These are phyloP conservation scores for Rhinogobio ventralis DNA, from an alignment of 2,797 vertebrate species.

Conservation along the genomic window DNA sequence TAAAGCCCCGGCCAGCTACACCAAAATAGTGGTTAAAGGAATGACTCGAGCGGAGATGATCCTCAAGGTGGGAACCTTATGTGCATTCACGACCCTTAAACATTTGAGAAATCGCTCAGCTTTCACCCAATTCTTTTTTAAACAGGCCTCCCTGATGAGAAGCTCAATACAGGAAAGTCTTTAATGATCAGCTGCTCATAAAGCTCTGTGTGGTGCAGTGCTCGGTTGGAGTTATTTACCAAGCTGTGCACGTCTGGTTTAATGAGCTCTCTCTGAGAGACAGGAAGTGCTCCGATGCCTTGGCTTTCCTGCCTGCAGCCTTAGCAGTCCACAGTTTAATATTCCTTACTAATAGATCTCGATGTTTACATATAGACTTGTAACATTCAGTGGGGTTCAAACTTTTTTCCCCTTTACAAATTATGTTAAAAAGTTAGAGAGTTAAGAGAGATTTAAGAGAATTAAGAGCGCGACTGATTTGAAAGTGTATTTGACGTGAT, in stretches of 20 bases:
- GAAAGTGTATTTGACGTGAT: not conserved
- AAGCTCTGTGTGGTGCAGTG: conserved; percentile 63
- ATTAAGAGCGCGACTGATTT: not conserved
- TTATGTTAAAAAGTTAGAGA: too few species aligned
- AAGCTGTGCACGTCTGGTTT: conserved; percentile 63
- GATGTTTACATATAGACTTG: conserved; percentile 40
- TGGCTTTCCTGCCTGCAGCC: conserved; percentile 22
- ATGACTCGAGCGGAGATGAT: conserved; percentile 99
- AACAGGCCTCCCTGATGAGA: conserved; percentile 20
- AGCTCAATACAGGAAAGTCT: conserved; percentile 64
- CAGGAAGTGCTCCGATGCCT: conserved; percentile 46
- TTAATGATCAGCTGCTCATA: conserved; percentile 73
- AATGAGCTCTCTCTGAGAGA: conserved; percentile 65
- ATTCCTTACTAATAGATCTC: conserved; percentile 35
- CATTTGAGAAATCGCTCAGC: conserved; percentile 5
- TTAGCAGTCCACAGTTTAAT: conserved; percentile 7
- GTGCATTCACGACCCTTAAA: conserved; percentile 22
- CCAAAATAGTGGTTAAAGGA: conserved; percentile 98
- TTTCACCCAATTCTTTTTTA: conserved; percentile 23
- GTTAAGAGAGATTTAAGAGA: too few species aligned
- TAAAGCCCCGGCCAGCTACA: conserved; percentile 98
- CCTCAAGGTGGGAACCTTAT: conserved; percentile 87
- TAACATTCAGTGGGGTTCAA: not conserved
- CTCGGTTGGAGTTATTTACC: conserved; percentile 52
- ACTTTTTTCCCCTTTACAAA: not conserved